Base-by-base conservation (phyloP, 1,140 invertebrate genomes). In the Cotesia vestalis region DNA sequence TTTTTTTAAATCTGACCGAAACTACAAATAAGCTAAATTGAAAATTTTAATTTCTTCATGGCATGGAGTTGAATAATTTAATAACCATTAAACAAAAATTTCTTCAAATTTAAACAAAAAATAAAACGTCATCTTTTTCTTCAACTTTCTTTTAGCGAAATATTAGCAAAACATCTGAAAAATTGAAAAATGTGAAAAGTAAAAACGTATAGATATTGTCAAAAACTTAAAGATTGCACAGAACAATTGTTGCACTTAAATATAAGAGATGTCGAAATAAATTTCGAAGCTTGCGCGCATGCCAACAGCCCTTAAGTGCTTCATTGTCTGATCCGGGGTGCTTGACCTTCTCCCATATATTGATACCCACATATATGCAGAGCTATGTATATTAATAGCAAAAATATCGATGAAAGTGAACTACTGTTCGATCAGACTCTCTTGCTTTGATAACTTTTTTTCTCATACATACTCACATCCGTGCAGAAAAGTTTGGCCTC, bases 311-410 rank as follows among this genome's bases (percentile, higher is more conserved):
- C 63, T 69, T 60, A 73, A 78, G 81, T 80, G 80, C 79, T 84
- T 84, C 80, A 86, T 86, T 86, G 84, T 86, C 83, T 86, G 80
- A 74, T 70, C 67, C 78, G 62, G 82, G 80, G 80, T 81, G 79
- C 85, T 86, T 85, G 84, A 86, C 84, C 84, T 85, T 86, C 83
- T 80, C 80, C 77, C 71, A 84, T 64, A 80, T 83, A 82, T 46
- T 46, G 6, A 46, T 46, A 46, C 40, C 40, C 40, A 8, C 40
- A 46, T 11, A 3, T 46, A 11, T 46, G 40, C 11, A 46, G 27
- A 27, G 27, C 27, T 27, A 9, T 46, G 5, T 46, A 8, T 46
- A 46, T 46, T 46, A 46, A 46, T 46, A 46, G 81, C 72, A 75
- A 79, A 77, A 75, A 78, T 66, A 57, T 55, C 17, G 12, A 67